phyloP scores from a whole-genome alignment of 2,797 vertebrate species.

The Hypotaenidia philippensis region DNA sequence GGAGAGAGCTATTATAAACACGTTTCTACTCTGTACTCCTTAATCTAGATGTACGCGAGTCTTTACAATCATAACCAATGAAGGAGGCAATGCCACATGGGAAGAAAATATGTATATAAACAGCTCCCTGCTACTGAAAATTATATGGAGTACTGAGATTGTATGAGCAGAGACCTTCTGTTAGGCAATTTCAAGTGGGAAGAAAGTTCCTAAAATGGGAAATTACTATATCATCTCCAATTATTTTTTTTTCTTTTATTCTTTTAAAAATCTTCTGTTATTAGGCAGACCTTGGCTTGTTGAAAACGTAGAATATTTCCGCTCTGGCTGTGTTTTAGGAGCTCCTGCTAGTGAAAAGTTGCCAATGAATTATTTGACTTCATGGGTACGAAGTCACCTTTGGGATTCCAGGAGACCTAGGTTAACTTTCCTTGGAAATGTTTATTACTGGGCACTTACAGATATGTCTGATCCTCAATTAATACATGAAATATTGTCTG shows the following conservation, averaged over 20 bases:
- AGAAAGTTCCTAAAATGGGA: conserved; percentile 42
- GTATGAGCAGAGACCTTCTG: conserved; percentile 55
- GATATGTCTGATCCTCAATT: conserved; percentile 79
- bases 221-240: background rate
- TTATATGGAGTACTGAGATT: conserved; percentile 35
- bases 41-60: conserved; percentile 30
- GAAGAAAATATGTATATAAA: conserved; percentile 60
- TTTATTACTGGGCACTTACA: conserved; percentile 77
- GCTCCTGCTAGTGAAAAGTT: conserved; percentile 37
- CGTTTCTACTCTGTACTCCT: background rate
- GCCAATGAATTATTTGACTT: conserved; percentile 63
- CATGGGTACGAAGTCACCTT: conserved; percentile 81
- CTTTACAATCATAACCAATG: conserved; percentile 36
- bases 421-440: conserved; percentile 80
- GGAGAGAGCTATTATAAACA: conserved; percentile 56
- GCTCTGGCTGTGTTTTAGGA: conserved; percentile 34
- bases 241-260: background rate
- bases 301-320: conserved; percentile 14
- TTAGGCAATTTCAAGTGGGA: conserved; percentile 48
- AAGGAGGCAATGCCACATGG: conserved; percentile 36
- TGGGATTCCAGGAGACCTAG: conserved; percentile 77
- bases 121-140: conserved; percentile 47
- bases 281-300: background rate
- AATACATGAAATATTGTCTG: conserved; percentile 82
- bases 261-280: background rate